Percentiles rank a stretch among this genome's conserved stretches.
Evolutionary conservation across 1,140 invertebrate species (phyloP).

Genomic region (Condylostylus longicornis): DNA sequence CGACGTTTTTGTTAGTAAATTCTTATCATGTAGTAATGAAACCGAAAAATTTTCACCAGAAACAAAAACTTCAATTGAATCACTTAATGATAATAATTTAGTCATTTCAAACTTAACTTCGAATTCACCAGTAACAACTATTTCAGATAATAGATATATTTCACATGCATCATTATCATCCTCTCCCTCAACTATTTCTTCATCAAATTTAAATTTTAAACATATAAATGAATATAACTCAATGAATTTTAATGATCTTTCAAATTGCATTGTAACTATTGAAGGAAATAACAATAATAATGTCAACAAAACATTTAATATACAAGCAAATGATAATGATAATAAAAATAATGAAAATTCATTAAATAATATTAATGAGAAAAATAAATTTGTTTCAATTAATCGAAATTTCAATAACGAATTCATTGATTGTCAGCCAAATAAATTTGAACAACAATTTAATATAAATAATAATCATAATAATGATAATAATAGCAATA

Average conservation of each 20-base stretch:
- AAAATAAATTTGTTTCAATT: no score
- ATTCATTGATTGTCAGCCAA: not conserved
- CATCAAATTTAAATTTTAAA: slow-evolving; percentile 7
- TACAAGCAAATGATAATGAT: not conserved
- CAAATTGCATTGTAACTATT: slow-evolving; percentile 32
- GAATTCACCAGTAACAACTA: not conserved
- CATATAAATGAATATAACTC: slow-evolving; percentile 30
- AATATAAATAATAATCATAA: not conserved
- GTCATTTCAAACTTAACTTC: not conserved
- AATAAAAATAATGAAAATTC: not conserved
- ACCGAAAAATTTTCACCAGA: slow-evolving; percentile 2
- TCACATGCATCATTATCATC: not conserved
- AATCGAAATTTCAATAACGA: no score
- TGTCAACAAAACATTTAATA: not conserved
- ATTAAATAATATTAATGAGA: no score
- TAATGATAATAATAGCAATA: no score
- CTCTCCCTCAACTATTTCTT: slow-evolving; percentile 6
- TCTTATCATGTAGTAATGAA: no score
- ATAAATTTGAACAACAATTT: not conserved
- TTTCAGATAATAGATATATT: slow-evolving; percentile 8
- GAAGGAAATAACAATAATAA: slow-evolving; percentile 20
- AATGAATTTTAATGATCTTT: slow-evolving; percentile 33
- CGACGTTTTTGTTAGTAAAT: no score
- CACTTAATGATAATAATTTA: not conserved
- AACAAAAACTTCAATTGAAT: not conserved